Percentiles rank a stretch among this genome's conserved stretches.
Conservation (phyloP, 2,797 vertebrate species). For the Emydoidea blandingii region DNA sequence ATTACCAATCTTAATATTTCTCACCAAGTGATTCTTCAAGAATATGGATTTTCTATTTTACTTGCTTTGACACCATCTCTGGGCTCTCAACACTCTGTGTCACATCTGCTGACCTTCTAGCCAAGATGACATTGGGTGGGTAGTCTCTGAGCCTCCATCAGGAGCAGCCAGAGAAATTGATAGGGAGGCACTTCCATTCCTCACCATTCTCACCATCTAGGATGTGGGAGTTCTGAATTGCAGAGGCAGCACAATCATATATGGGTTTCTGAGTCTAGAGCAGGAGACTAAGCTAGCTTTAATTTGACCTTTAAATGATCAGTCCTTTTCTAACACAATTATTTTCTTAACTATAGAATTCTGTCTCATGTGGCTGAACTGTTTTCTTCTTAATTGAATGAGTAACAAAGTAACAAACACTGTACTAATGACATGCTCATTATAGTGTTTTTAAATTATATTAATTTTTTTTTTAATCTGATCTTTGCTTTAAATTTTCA, state of each 20-base stretch:
- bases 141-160: not conserved
- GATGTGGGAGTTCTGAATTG: not conserved
- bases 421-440: not conserved
- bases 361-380: not conserved
- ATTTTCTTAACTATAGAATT: not conserved
- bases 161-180: not conserved
- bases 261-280: not conserved
- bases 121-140: not conserved
- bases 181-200: not conserved
- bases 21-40: not conserved
- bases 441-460: not conserved
- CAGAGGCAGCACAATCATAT: not conserved
- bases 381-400: not conserved
- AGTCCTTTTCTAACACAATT: not conserved
- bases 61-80: not conserved
- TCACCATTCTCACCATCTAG: not conserved
- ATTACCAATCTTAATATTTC: not conserved
- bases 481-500: slow-evolving; percentile 22
- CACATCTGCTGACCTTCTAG: not conserved
- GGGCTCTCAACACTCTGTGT: not conserved
- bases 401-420: not conserved
- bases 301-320: not conserved
- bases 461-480: not conserved
- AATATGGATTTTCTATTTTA: not conserved
- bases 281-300: not conserved